Evolutionary conservation across 2,113 vertebrate genomes (phyloP), one percentile per base, ranked within the genome.

Genomic region (Prunella himalayana): DNA sequence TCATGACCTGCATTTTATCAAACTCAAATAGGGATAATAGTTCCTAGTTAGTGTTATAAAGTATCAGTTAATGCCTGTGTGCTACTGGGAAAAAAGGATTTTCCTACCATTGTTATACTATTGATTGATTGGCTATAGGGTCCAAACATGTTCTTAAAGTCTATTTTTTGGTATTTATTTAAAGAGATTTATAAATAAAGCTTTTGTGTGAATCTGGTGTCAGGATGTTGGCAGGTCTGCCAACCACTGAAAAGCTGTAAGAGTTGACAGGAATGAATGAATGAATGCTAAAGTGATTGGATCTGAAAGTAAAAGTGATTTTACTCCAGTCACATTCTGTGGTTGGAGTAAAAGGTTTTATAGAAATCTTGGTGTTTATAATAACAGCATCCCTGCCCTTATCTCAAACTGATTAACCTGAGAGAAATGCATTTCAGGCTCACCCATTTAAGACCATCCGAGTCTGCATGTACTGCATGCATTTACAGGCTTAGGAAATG

Each of bases 171-270:
- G 5, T 59, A 79, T 72, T 50, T 82, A 41, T 68, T 90, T 75
- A 41, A 56, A 89, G 49, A 64, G 15, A 51, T 82, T 72, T 83
- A 70, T 66, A 53, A 50, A 35, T 56, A 42, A 72, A 77, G 83
- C 42, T 51, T 65, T 0, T 6, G 10, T 73, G 35, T 75, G 66
- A 89, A 56, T 82, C n/a, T 91, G 54, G 33, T 59, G 27, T n/a
- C 69, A 73, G 66, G 89, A 65, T 70, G 37, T 41, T 92, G 75
- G 76, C 87, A 53, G 47, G 18, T 65, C 66, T 91, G 91, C 50
- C 39, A 45, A 14, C 49, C 54, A 44, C 61, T 72, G 71, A 27
- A 81, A 63, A 64, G 37, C 41, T 85, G 23, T 33, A 44, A 28
- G 54, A 47, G 70, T 22, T 89, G 81, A 69, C 59, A 53, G 59